Conservation (phyloP, 1,140 invertebrate genomes). For the Papilio helenus region DNA sequence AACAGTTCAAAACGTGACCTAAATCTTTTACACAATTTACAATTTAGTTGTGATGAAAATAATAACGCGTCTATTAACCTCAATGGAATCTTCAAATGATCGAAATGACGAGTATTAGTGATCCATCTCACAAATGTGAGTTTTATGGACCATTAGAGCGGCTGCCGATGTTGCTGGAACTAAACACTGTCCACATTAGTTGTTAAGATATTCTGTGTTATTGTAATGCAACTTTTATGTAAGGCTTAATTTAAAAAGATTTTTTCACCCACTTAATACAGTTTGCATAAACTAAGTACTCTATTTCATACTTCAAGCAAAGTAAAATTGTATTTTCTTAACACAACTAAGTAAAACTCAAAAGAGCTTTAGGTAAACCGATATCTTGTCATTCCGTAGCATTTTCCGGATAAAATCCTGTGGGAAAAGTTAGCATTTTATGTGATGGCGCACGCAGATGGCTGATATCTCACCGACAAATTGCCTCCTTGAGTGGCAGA, state of each 20-base stretch:
- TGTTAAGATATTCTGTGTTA: too few relatives aligned
- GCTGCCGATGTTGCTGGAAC: too few relatives aligned
- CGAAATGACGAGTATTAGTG: neutral
- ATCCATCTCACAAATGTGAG: neutral
- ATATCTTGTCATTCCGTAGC: neutral
- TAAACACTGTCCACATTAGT: too few relatives aligned
- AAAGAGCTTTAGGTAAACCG: neutral
- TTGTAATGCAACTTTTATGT: too few relatives aligned
- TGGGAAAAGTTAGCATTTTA: constrained; percentile 13
- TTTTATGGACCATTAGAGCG: neutral
- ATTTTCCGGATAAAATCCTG: constrained; percentile 5
- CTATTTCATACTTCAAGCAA: neutral
- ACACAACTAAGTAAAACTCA: neutral
- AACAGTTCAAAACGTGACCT: neutral
- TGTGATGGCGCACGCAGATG: constrained; percentile 2
- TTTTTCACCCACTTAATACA: neutral
- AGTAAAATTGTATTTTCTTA: neutral
- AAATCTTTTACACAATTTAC: neutral
- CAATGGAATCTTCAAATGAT: constrained; percentile 1
- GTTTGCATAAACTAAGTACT: too few relatives aligned
- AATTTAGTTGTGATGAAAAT: constrained; percentile 11
- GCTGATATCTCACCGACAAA: constrained; percentile 17
- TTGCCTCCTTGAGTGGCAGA: neutral
- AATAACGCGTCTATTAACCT: constrained; percentile 15
- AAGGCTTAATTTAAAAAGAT: too few relatives aligned